Evolutionary conservation across 2,113 vertebrate genomes (phyloP).

Genomic region (Scortum barcoo): DNA sequence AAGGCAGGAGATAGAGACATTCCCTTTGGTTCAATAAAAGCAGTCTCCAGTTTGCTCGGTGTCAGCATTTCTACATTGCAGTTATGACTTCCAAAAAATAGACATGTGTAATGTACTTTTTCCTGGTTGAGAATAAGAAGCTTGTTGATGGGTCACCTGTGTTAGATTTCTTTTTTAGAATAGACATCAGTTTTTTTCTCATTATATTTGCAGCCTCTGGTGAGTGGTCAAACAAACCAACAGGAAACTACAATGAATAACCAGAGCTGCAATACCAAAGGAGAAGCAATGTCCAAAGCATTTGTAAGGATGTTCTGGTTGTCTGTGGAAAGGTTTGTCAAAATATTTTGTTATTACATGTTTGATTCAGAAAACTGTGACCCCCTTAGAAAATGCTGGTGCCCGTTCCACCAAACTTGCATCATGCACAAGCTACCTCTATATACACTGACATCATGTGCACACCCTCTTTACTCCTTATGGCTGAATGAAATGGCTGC

Average conservation of each 20-base stretch:
- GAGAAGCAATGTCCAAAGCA: background rate
- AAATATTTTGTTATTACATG: background rate
- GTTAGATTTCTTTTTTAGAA: constrained; percentile 4
- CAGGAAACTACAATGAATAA: background rate
- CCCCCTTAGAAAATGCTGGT: background rate
- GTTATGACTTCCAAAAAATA: background rate
- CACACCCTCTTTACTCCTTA: background rate
- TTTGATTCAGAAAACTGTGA: constrained; percentile 11
- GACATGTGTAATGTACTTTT: background rate
- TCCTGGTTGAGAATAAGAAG: background rate
- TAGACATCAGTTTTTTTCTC: constrained; percentile 1
- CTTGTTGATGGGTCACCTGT: background rate
- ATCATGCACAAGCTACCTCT: background rate
- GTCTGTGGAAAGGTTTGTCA: background rate
- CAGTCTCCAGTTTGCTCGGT: background rate
- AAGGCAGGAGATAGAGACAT: background rate
- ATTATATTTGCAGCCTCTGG: background rate
- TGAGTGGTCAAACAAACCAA: background rate
- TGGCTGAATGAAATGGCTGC: background rate
- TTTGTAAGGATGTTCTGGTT: background rate
- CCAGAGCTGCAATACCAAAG: background rate
- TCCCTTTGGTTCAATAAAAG: constrained; percentile 19
- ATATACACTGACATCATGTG: background rate
- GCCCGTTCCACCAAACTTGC: background rate
- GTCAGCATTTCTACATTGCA: constrained; percentile 10